A percentile compares a stretch with the other conserved stretches of the same genome.
phyloP scores from a whole-genome alignment of 2,113 vertebrate genomes.

The Lycocorax pyrrhopterus region DNA sequence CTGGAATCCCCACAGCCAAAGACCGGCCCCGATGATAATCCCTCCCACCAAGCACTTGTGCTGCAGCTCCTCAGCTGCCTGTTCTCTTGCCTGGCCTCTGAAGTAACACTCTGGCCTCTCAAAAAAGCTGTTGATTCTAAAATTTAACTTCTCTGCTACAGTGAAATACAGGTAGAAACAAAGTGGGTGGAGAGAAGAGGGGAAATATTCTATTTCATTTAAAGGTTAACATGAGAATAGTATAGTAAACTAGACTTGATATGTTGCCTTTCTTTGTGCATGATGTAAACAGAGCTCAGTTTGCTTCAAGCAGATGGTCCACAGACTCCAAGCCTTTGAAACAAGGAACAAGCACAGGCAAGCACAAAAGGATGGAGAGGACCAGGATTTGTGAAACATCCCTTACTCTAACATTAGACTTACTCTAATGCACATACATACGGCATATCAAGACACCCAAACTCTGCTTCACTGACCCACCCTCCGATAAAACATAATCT shows the following conservation, averaged over 20 bases:
- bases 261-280: neutral
- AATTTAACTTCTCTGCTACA: neutral
- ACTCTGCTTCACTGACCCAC: neutral
- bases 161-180: neutral
- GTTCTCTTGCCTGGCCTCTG: neutral
- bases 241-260: neutral
- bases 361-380: neutral
- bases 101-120: neutral
- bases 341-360: neutral
- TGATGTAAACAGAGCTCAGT: neutral
- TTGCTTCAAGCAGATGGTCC: neutral
- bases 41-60: neutral
- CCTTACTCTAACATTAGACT: neutral
- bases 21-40: fast-evolving
- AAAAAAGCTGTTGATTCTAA: neutral
- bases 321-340: neutral
- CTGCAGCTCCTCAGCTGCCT: neutral
- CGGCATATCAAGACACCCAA: neutral
- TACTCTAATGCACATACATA: neutral
- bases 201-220: neutral
- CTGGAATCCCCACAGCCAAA: neutral
- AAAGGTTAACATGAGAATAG: neutral
- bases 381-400: neutral
- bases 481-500: neutral
- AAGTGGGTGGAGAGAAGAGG: neutral